Evolutionary conservation across 2,797 vertebrate genomes (phyloP).

Genomic region (Chromis chromis): DNA sequence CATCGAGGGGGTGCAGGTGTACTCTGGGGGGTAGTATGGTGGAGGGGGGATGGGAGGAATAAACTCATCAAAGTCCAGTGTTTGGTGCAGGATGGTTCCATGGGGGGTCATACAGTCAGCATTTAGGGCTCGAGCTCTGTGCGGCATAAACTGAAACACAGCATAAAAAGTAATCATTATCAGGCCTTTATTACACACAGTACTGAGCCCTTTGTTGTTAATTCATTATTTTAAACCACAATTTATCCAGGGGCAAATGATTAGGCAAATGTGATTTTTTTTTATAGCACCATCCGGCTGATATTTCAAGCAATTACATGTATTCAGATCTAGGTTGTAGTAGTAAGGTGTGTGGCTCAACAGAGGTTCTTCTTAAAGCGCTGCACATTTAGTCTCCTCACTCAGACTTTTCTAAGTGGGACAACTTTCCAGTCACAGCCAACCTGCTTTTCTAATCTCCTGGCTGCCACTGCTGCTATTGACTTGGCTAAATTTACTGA

Average conservation of each 20-base stretch:
- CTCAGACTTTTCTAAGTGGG: conserved; percentile 44
- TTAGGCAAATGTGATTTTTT: neutral
- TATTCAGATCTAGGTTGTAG: conserved; percentile 8
- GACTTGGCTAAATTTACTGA: conserved; percentile 65
- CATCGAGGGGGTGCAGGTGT: conserved; percentile 92
- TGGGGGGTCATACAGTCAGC: conserved; percentile 94
- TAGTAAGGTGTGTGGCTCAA: neutral
- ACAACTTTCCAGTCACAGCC: conserved; percentile 43
- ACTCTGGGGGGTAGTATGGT: conserved; percentile 97
- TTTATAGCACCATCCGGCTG: neutral
- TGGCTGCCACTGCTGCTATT: conserved; percentile 54
- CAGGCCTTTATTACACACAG: conserved; percentile 15
- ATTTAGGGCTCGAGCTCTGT: conserved; percentile 88
- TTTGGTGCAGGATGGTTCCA: conserved; percentile 93
- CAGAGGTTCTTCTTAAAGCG: neutral
- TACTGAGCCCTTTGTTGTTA: neutral
- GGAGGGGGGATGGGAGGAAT: conserved; percentile 96
- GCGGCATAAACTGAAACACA: conserved; percentile 92
- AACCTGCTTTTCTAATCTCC: conserved; percentile 52
- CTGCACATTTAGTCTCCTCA: conserved; percentile 28
- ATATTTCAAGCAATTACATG: conserved; percentile 9
- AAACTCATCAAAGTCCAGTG: conserved; percentile 97
- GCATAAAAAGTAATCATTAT: conserved; percentile 30
- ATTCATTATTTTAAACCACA: conserved; percentile 20
- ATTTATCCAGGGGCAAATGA: neutral